A percentile compares a stretch with the other conserved stretches of the same genome.
Evolutionary conservation across 2,888 invertebrate species (phyloP).

Genomic region (Oasisia sp.): DNA sequence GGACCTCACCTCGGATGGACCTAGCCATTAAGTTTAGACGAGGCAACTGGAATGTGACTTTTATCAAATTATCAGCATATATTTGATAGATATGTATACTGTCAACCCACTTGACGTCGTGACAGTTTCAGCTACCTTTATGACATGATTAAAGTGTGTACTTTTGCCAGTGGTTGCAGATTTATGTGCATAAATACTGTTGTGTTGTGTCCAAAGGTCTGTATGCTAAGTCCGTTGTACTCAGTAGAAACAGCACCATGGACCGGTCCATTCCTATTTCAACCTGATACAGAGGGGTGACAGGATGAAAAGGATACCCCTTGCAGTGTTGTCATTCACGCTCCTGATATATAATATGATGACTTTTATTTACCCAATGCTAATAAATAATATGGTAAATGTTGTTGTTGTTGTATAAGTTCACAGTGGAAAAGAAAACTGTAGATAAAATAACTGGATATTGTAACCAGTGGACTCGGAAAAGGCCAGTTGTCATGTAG

Average conservation of each 20-base stretch:
- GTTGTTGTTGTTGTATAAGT: background rate
- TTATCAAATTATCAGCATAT: background rate
- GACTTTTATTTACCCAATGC: background rate
- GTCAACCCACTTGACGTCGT: background rate
- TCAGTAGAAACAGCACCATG: background rate
- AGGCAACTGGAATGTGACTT: too few species aligned
- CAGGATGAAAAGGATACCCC: background rate
- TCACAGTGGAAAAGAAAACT: background rate
- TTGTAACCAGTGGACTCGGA: background rate
- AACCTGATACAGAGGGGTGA: slow-evolving; percentile 11
- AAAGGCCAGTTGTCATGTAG: background rate
- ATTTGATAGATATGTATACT: background rate
- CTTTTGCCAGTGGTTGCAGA: background rate
- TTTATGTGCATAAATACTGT: slow-evolving; percentile 11
- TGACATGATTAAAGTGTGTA: slow-evolving; percentile 14
- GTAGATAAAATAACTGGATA: background rate
- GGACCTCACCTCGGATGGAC: too few species aligned
- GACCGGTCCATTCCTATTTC: background rate
- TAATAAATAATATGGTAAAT: background rate
- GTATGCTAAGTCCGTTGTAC: background rate
- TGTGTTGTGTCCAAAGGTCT: background rate
- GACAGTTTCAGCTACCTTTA: background rate
- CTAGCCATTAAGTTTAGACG: too few species aligned
- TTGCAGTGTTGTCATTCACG: background rate
- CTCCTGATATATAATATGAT: background rate